phyloP scores from a whole-genome alignment of 2,888 invertebrate genomes.

The Eurois occulta region DNA sequence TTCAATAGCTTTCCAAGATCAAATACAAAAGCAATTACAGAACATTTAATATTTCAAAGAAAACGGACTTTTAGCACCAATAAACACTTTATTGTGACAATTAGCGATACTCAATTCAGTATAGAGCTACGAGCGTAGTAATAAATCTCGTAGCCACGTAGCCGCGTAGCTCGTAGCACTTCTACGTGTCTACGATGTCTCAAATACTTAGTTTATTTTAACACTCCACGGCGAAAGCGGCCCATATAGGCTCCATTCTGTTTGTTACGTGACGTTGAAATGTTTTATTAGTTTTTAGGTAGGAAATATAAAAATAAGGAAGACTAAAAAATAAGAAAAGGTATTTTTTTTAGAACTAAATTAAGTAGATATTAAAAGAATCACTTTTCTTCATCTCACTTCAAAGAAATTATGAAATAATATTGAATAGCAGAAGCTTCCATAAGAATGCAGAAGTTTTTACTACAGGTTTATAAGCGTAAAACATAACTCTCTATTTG shows the following conservation, averaged over 20 bases:
- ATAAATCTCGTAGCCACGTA: constrained; percentile 79
- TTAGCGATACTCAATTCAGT: constrained; percentile 69
- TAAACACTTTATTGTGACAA: constrained; percentile 71
- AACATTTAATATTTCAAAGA: constrained; percentile 61
- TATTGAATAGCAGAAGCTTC: not conserved
- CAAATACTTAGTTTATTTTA: constrained; percentile 69
- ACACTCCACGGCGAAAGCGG: constrained; percentile 56
- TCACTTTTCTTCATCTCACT: too few relatives aligned
- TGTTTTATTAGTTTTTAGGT: constrained; percentile 47
- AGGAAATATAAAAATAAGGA: constrained; percentile 13
- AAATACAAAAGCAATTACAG: constrained; percentile 52
- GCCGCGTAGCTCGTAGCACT: constrained; percentile 69
- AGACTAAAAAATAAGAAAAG: not conserved
- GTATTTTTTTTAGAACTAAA: not conserved
- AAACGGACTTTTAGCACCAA: constrained; percentile 54
- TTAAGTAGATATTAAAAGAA: not conserved
- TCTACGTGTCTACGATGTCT: constrained; percentile 67
- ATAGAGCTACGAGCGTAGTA: constrained; percentile 74
- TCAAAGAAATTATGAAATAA: not conserved
- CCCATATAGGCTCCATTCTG: constrained; percentile 59
- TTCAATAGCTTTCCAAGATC: constrained; percentile 22
- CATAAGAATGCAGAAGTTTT: not conserved
- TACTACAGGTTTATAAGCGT: not conserved
- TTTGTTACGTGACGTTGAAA: constrained; percentile 54
- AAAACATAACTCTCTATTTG: not conserved